phyloP scores from a whole-genome alignment of 2,797 vertebrate species.

The Falco novaeseelandiae region DNA sequence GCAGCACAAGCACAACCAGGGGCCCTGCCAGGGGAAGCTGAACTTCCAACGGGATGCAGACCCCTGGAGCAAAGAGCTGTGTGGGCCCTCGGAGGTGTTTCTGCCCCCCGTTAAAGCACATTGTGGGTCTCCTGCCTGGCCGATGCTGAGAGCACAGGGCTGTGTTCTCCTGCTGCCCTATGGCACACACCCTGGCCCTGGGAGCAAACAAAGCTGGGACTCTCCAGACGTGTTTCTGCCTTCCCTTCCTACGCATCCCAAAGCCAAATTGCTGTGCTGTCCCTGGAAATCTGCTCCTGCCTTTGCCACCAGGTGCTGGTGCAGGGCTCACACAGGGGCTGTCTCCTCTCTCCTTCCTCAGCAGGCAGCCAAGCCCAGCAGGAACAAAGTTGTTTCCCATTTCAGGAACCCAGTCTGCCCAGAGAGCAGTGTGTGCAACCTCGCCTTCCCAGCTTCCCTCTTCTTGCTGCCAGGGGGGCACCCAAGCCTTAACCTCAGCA shows the following conservation, averaged over 20 bases:
- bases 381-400: rapidly evolving
- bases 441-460: not conserved
- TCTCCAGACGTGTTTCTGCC: rapidly evolving
- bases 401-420: not conserved
- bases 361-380: not conserved
- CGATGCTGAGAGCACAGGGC: rapidly evolving
- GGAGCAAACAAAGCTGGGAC: not conserved
- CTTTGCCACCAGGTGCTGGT: not conserved
- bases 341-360: not conserved
- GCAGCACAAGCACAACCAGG: not conserved
- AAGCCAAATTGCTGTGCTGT: not conserved
- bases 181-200: not conserved
- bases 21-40: not conserved
- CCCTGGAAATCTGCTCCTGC: not conserved
- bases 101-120: rapidly evolving
- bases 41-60: rapidly evolving
- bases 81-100: rapidly evolving
- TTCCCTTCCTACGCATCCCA: not conserved
- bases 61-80: rapidly evolving
- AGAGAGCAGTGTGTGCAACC: not conserved
- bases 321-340: not conserved
- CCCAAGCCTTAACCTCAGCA: not conserved
- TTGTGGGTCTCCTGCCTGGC: not conserved
- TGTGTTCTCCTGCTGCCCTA: rapidly evolving
- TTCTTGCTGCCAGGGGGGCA: not conserved